Base-by-base conservation (phyloP, 2,797 vertebrate species). In the Knipowitschia caucasica region DNA sequence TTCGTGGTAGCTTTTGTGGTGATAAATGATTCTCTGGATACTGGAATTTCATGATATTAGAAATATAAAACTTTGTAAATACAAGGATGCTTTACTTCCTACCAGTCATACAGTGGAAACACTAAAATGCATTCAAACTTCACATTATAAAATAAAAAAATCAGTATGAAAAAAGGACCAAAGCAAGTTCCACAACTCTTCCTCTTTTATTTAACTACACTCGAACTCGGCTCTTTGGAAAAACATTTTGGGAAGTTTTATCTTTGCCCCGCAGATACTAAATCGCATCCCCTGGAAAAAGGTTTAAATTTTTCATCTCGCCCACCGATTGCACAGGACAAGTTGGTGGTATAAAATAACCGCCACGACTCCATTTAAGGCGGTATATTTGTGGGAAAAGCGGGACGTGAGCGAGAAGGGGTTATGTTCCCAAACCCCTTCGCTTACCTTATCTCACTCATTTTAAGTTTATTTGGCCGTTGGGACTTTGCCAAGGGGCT, bases 391-490 rank as follows among this genome's bases (percentile, higher is more conserved):
- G 58, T 56, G 64, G 45, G 66, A 20, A 78, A 82, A 72, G 53
- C 40, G n/a, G 6, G 4, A 24, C 43, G 42, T 50, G 60, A 54
- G 24, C 60, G 42, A 68, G 63, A n/a, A 59, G 46, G 54, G 74
- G 80, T 79, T 62, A 77, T 79, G 75, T 70, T 83, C n/a, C 75
- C 81, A 73, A 80, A 30, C 80, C 82, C 56, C 78, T 78, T 66
- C 70, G 53, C 62, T 57, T 59, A 5, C 77, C 27, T 6, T 67
- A 68, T 75, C 80, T 80, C 70, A 80, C 80, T 70, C 71, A 74
- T 66, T 82, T 83, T 76, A 83, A 83, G 79, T 87, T 86, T 86
- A 82, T 84, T 84, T 79, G 81, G 79, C 80, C 74, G 71, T 82
- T 60, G n/a, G n/a, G 47, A 77, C 64, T 81, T 82, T n/a, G n/a